A percentile compares a stretch with the other conserved stretches of the same genome.
These are phyloP conservation scores for Euura saliciscinereae DNA, from an alignment of 1,140 invertebrate species.

Conservation along the genomic window DNA sequence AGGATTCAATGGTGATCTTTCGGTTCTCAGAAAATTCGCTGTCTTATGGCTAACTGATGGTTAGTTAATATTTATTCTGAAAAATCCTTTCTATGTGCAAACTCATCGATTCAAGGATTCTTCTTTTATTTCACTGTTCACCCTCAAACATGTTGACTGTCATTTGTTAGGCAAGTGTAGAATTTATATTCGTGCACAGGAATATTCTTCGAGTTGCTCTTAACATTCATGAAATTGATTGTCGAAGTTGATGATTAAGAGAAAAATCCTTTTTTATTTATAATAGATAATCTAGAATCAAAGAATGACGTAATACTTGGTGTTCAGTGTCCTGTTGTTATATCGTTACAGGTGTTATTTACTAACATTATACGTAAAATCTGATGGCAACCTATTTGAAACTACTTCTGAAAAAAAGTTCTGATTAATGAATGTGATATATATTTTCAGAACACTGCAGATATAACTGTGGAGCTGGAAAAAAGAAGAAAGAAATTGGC, in stretches of 20 bases:
- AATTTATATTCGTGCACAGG: not conserved
- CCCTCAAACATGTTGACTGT: not conserved
- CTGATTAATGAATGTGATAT: not conserved
- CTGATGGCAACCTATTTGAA: not conserved
- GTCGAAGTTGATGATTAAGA: too few species aligned
- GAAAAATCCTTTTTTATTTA: too few species aligned
- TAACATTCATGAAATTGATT: not conserved
- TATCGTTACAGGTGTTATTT: not conserved
- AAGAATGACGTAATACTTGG: too few species aligned
- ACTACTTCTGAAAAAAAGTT: not conserved
- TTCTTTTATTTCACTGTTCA: not conserved
- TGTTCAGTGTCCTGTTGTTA: too few species aligned
- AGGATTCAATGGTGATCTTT: too few species aligned
- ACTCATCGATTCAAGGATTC: not conserved
- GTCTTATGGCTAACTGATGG: too few species aligned
- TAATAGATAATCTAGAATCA: too few species aligned
- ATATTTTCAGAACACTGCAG: constrained; percentile 11
- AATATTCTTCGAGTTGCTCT: not conserved
- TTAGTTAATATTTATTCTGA: too few species aligned
- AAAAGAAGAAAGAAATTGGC: constrained; percentile 3
- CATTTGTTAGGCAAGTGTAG: not conserved
- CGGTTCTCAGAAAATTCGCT: too few species aligned
- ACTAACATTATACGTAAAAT: not conserved
- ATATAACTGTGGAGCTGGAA: constrained; percentile 1
- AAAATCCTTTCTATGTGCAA: not conserved